A percentile compares a stretch with the other conserved stretches of the same genome.
Conservation (phyloP, 2,797 vertebrate genomes). For the Naso thynnoides region DNA sequence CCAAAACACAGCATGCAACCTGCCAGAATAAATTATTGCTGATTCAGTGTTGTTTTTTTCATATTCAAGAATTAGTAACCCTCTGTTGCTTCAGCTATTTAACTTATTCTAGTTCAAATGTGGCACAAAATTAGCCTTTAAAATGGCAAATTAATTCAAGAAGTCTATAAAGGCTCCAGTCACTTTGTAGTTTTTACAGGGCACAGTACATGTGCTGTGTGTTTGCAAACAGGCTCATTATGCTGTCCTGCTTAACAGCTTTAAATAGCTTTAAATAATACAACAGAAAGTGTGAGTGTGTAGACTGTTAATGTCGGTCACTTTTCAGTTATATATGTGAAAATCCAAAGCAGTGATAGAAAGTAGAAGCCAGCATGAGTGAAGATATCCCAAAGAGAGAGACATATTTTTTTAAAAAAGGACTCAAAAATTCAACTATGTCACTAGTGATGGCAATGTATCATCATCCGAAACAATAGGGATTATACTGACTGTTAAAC, state of each 20-base stretch:
- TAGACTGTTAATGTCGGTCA: background rate
- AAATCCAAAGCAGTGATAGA: background rate
- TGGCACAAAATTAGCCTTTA: background rate
- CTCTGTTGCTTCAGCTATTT: background rate
- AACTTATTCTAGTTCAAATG: background rate
- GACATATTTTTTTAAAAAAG: too few relatives aligned
- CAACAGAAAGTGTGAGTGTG: background rate
- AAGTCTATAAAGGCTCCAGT: background rate
- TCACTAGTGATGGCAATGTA: too few relatives aligned
- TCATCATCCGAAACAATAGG: background rate
- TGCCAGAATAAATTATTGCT: conserved; percentile 60
- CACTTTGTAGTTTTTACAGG: background rate
- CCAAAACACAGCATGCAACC: conserved; percentile 98
- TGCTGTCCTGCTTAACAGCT: background rate
- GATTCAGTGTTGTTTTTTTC: background rate
- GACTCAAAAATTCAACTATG: too few relatives aligned
- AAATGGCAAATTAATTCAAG: background rate
- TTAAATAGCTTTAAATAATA: background rate
- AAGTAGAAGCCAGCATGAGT: background rate
- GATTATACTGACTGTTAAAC: background rate
- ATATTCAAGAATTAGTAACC: background rate
- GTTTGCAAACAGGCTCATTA: background rate
- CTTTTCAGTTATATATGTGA: background rate
- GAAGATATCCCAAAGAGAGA: too few relatives aligned
- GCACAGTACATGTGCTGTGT: background rate